Evolutionary conservation across 2,797 vertebrate genomes (phyloP), one percentile per base, ranked within the genome.

Genomic region (Ctenosaura bakeri): DNA sequence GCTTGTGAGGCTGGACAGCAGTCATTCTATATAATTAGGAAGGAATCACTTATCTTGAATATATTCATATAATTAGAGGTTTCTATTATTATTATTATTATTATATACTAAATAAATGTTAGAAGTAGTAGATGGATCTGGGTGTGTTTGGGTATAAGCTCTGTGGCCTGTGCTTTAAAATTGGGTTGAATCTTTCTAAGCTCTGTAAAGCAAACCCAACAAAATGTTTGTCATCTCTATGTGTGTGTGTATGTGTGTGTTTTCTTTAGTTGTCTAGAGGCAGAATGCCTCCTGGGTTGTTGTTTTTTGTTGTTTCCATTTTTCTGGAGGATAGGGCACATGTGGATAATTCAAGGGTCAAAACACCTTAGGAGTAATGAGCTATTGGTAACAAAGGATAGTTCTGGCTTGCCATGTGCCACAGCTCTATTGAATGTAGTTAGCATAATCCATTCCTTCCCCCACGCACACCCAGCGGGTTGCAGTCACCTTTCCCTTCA

Each of bases 341-440:
- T 0, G 79, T 90, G 81, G 56, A 90, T 18, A 4, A 10, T 46
- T 78, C 52, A 46, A 88, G 84, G 74, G 85, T 86, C 29, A 0
- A 29, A 6, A 86, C 0, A 0, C 66, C 86, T 86, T 24, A 18
- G 85, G 42, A n/a, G 87, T 83, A 56, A 10, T 83, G 66, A 0
- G 0, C 81, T 86, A 9, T 7, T 77, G 85, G 38, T 83, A 59
- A 52, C 0, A 46, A 92, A 87, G 74, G n/a, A 89, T 78, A 22
- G 3, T n/a, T 74, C 85, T 9, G 4, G 50, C 81, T 50, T 13
- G 0, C 62, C 1, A 26, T 83, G 84, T 85, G 82, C 81, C 18
- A 3, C 59, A 50, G 83, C 77, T 76, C 89, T 94, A 86, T 88
- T 89, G 86, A 90, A 16, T 83, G 3, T 56, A 81, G 14, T 90